Base-by-base conservation (phyloP, 2,888 invertebrate species). In the Micoletzkya japonica region DNA sequence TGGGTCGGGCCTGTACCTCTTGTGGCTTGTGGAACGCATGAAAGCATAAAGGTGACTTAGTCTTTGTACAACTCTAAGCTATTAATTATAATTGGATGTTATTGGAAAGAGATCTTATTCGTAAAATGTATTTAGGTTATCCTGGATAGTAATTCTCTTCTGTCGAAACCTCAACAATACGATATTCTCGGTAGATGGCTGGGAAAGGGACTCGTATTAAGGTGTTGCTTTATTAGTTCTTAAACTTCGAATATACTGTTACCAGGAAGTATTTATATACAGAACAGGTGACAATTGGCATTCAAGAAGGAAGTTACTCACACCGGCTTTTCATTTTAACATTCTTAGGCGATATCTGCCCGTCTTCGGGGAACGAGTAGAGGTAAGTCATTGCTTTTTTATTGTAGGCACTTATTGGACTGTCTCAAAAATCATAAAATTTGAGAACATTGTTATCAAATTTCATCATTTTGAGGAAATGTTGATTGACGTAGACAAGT, bases 1-100 rank as follows among this genome's bases (percentile, higher is more conserved):
- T 78, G 76, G 76, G 73, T 76, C n/a, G 78, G 78, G 2, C 78
- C 78, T 3, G 75, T 78, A 0, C 78, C 78, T n/a, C 54, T 78
- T 1, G 72, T 78, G 2, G 73, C 76, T 49, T 67, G 73, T 0
- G 74, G 74, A 26, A 74, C 73, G 24, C 68, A 73, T 6, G 78
- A 76, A 57, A 71, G 74, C 36, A 72, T 76, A 50, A 37, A 74
- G 52, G 76, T 77, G n/a, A 66, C 37, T 63, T 4, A 28, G 24
- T 28, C 28, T 36, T 24, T 26, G 30, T 32, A 17, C 20, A 52
- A 24, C 20, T 17, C 6, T 17, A 14, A 52, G 6, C 52, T 17
- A 26, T 6, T 10, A 28, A 26, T 58, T 58, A 7, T 58, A 14
- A 6, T 30, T 58, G 17, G 17, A 28, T 30, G 6, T 30, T 58